Conservation (phyloP, 2,797 vertebrate species). For the Myotis daubentonii region DNA sequence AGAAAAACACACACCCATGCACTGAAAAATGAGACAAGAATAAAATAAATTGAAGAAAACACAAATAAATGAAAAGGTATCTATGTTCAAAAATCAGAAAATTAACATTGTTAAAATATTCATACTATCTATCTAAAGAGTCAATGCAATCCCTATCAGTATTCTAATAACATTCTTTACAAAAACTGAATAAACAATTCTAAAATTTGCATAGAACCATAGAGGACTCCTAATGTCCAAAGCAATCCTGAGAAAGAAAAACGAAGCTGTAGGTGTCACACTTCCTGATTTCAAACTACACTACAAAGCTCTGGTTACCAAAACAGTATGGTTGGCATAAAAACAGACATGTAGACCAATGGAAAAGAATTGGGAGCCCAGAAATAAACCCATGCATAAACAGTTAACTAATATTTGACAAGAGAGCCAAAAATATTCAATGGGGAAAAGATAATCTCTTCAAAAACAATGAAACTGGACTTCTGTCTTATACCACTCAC, state of each 20-base stretch:
- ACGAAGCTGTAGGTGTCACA: neutral
- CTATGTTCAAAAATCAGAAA: neutral
- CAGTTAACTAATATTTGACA: neutral
- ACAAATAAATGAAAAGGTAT: neutral
- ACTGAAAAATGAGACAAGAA: neutral
- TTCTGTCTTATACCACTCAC: neutral
- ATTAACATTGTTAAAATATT: neutral
- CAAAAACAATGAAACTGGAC: neutral
- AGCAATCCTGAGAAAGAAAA: neutral
- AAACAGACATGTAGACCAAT: neutral
- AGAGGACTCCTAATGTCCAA: neutral
- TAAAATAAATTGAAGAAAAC: constrained; percentile 23
- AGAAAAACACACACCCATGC: neutral
- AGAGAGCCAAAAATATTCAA: neutral
- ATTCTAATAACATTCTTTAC: neutral
- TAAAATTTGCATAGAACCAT: neutral
- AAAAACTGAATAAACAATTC: neutral
- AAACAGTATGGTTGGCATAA: neutral
- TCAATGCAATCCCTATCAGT: neutral
- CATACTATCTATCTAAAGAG: neutral
- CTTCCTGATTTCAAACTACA: neutral
- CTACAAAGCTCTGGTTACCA: neutral
- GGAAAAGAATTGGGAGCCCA: neutral
- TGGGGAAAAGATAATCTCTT: neutral
- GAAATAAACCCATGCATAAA: neutral